Percentiles rank a stretch among this genome's conserved stretches.
These are phyloP conservation scores for Diorhabda sublineata DNA, from an alignment of 1,140 invertebrate species.

Conservation along the genomic window DNA sequence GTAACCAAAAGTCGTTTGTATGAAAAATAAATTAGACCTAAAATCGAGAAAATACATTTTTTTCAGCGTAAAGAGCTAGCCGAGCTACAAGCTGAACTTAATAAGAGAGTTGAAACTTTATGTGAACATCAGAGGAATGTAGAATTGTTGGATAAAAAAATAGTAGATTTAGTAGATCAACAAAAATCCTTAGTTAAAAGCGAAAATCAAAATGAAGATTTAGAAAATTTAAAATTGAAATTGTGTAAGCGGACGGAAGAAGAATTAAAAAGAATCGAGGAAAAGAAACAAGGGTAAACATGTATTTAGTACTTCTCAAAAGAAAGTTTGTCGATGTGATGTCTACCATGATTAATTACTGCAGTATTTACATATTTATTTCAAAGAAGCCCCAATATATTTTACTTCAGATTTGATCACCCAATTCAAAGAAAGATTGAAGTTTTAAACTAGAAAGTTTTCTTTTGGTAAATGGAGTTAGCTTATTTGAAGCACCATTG, in stretches of 20 bases:
- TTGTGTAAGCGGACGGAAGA: slow-evolving; percentile 52
- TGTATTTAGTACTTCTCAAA: too few species aligned
- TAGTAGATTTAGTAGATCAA: slow-evolving; percentile 52
- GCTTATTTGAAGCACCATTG: too few species aligned
- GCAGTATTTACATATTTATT: too few species aligned
- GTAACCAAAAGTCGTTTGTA: background rate
- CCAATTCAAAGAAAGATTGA: too few species aligned
- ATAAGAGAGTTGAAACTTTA: slow-evolving; percentile 57
- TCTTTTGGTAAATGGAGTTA: too few species aligned
- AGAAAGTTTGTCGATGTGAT: too few species aligned
- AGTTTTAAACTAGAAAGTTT: too few species aligned
- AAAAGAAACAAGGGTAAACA: slow-evolving; percentile 48
- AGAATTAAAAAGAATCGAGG: slow-evolving; percentile 47
- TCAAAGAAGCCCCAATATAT: background rate
- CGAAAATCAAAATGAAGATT: slow-evolving; percentile 33
- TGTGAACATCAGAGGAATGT: slow-evolving; percentile 58
- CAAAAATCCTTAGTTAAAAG: slow-evolving; percentile 42
- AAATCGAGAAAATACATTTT: background rate
- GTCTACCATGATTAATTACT: too few species aligned
- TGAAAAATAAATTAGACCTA: too few species aligned
- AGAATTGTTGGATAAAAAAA: slow-evolving; percentile 59
- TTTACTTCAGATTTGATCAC: background rate
- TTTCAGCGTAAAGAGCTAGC: slow-evolving; percentile 55
- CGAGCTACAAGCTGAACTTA: slow-evolving; percentile 60
- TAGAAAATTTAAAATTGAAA: slow-evolving; percentile 48